phyloP scores from a whole-genome alignment of 2,113 vertebrate species.

The Malurus melanocephalus region DNA sequence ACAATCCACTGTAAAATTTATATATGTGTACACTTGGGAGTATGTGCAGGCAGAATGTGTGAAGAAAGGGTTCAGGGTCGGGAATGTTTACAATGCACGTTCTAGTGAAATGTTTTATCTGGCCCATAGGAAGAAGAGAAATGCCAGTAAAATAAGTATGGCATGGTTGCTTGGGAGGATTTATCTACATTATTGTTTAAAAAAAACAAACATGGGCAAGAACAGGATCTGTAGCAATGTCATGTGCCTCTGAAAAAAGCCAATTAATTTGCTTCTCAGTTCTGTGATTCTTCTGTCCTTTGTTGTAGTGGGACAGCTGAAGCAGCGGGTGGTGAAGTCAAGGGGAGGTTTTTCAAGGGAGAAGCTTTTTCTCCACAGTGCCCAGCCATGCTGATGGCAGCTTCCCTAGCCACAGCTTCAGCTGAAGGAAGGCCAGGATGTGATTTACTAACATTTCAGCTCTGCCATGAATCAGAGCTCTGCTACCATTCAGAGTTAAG shows the following conservation, averaged over 20 bases:
- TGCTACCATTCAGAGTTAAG: not conserved
- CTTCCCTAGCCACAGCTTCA: not conserved
- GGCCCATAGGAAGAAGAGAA: not conserved
- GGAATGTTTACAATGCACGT: not conserved
- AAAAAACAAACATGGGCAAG: not conserved
- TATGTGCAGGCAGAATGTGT: not conserved
- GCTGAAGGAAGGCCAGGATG: not conserved
- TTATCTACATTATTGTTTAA: not conserved
- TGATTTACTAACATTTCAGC: not conserved
- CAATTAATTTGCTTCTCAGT: not conserved
- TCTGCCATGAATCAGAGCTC: not conserved
- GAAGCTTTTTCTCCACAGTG: rapidly evolving
- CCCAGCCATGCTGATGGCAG: not conserved
- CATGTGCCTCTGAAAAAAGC: not conserved
- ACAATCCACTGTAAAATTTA: not conserved
- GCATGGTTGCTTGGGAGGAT: not conserved
- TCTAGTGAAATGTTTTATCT: not conserved
- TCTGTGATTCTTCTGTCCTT: not conserved
- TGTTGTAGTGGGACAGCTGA: not conserved
- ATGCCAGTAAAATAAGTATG: not conserved
- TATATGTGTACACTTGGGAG: not conserved
- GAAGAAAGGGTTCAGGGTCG: not conserved
- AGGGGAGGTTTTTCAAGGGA: not conserved
- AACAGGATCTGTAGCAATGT: not conserved
- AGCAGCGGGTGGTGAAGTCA: not conserved